Evolutionary conservation across 2,888 invertebrate species (phyloP).

Genomic region (Ypsolopha sequella): DNA sequence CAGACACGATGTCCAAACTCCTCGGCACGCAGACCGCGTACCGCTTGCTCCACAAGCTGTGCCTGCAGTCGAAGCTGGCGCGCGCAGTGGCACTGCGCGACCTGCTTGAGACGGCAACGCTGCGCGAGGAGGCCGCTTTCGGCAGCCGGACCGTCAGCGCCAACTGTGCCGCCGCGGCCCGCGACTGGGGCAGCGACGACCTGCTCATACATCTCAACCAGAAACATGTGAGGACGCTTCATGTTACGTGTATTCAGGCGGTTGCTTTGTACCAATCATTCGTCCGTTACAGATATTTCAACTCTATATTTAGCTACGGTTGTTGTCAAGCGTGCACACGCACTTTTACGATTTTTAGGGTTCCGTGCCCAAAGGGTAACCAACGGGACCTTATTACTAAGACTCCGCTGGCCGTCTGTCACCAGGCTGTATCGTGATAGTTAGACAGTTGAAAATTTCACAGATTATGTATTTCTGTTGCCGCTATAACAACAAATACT

Average conservation of each 20-base stretch:
- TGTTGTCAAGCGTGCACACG: no score
- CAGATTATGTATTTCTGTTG: no score
- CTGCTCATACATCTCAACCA: slow-evolving; percentile 80
- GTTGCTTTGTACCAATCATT: no score
- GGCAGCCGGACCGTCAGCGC: slow-evolving; percentile 71
- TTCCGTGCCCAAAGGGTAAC: no score
- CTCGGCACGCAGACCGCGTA: slow-evolving; percentile 75
- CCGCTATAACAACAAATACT: no score
- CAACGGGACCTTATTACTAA: no score
- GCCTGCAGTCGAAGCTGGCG: slow-evolving; percentile 76
- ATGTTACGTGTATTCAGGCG: neutral
- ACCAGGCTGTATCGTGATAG: no score
- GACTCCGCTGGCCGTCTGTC: no score
- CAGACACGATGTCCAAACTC: slow-evolving; percentile 73
- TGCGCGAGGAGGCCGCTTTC: slow-evolving; percentile 76
- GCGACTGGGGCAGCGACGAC: slow-evolving; percentile 51
- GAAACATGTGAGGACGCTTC: slow-evolving; percentile 74
- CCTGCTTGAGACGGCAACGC: slow-evolving; percentile 79
- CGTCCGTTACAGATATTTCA: no score
- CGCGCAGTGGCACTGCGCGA: slow-evolving; percentile 80
- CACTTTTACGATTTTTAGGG: no score
- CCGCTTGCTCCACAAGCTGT: slow-evolving; percentile 74
- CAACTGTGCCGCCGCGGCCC: slow-evolving; percentile 19
- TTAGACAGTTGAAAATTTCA: no score
- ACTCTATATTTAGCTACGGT: no score